Conservation (phyloP, 2,113 vertebrate genomes). For the Petrocephalus microphthalmus region DNA sequence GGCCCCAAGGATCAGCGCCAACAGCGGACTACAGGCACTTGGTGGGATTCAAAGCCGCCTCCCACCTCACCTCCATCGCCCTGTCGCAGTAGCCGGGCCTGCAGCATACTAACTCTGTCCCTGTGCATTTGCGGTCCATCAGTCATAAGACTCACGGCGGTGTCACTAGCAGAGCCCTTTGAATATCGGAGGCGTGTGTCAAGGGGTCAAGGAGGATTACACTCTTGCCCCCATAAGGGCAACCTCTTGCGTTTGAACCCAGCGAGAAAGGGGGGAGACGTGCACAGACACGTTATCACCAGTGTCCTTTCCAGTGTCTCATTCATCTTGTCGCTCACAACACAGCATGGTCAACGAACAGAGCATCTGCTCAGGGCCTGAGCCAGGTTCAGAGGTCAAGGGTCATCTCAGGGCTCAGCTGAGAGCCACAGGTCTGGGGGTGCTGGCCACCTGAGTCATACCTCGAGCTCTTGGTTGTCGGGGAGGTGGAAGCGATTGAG, state of each 20-base stretch:
- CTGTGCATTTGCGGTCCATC: not conserved
- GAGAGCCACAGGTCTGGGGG: constrained; percentile 26
- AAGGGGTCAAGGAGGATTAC: not conserved
- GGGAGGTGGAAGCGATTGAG: constrained; percentile 61
- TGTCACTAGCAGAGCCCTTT: not conserved
- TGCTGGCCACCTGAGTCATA: constrained; percentile 44
- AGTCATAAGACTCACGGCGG: not conserved
- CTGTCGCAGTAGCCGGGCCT: not conserved
- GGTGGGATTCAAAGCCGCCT: not conserved
- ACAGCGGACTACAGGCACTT: not conserved
- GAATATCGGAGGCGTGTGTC: not conserved
- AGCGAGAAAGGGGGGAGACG: not conserved
- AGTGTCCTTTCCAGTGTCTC: not conserved
- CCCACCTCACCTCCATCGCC: not conserved
- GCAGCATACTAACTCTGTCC: not conserved
- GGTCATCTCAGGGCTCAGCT: constrained; percentile 18
- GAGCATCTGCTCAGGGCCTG: not conserved
- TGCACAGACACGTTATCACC: not conserved
- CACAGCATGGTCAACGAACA: not conserved
- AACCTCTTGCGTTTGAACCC: not conserved
- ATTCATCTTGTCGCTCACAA: not conserved
- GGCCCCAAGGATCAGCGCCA: not conserved
- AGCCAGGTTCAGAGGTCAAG: constrained; percentile 27
- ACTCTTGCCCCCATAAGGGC: not conserved
- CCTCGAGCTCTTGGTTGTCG: constrained; percentile 62